These are phyloP conservation scores for Petrophora chlorosata DNA, from an alignment of 2,888 invertebrate genomes.

Conservation along the genomic window DNA sequence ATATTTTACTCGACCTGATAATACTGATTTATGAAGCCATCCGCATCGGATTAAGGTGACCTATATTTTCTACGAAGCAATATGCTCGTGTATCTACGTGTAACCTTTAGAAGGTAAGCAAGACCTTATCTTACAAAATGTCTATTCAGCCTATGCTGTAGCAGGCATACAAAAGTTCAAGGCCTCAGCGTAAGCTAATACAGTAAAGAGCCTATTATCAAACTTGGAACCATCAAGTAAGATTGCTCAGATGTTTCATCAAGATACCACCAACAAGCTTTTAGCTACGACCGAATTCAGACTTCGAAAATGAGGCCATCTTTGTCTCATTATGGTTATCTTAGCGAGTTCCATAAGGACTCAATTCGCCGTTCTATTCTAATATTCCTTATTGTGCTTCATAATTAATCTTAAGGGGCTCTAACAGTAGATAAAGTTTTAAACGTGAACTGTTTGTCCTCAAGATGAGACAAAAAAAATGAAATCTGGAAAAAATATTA, in stretches of 20 bases:
- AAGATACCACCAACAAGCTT: constrained; percentile 21
- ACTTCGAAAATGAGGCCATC: constrained; percentile 18
- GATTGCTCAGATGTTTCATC: constrained; percentile 25
- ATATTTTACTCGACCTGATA: constrained; percentile 25
- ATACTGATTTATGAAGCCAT: background rate
- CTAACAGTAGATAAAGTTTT: no score
- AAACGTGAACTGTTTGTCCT: no score
- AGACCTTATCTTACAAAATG: no score
- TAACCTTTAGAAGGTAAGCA: no score
- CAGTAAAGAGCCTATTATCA: constrained; percentile 4
- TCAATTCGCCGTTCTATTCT: constrained; percentile 40
- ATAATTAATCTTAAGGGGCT: no score
- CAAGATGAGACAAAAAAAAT: no score
- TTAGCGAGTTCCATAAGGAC: constrained; percentile 29
- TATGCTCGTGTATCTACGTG: background rate
- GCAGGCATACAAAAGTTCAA: no score
- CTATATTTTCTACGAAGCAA: background rate
- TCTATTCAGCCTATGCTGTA: no score
- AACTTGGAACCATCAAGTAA: constrained; percentile 20
- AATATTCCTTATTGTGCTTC: no score
- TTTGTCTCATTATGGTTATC: constrained; percentile 18
- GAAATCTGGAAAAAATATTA: no score
- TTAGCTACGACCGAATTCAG: constrained; percentile 12
- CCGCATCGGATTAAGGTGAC: constrained; percentile 1
- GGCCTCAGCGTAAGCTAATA: no score